Conservation (phyloP, 2,888 invertebrate genomes). For the Megamerina dolium region DNA sequence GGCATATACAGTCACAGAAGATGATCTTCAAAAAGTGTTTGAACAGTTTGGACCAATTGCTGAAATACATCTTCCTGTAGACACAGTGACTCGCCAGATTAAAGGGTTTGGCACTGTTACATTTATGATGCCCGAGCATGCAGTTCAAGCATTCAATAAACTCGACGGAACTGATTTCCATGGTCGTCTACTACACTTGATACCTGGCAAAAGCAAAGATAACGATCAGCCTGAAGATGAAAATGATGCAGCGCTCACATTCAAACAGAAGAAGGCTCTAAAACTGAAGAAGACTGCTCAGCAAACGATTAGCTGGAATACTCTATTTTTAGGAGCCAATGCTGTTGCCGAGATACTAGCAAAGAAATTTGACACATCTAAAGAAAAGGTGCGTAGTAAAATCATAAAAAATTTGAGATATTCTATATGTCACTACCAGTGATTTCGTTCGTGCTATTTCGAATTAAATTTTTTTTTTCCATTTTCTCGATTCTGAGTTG, state of each 20-base stretch:
- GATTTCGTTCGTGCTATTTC: too few relatives aligned
- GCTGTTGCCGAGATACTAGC: conserved; percentile 91
- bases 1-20: conserved; percentile 77
- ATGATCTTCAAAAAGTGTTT: conserved; percentile 76
- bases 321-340: conserved; percentile 85
- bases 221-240: conserved; percentile 50
- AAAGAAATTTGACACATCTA: conserved; percentile 73
- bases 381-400: conserved; percentile 62
- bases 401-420: too few relatives aligned
- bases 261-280: conserved; percentile 75
- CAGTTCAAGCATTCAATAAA: conserved; percentile 77
- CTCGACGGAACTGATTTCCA: conserved; percentile 88
- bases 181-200: conserved; percentile 87
- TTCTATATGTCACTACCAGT: too few relatives aligned
- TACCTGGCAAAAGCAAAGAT: conserved; percentile 67
- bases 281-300: conserved; percentile 69
- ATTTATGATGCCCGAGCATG: conserved; percentile 92
- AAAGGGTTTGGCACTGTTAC: conserved; percentile 91
- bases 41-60: conserved; percentile 79
- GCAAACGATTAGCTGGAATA: conserved; percentile 91
- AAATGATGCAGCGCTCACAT: conserved; percentile 61
- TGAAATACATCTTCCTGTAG: conserved; percentile 85
- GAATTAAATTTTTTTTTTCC: not conserved
- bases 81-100: conserved; percentile 68
- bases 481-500: not conserved